Conservation (phyloP, 2,113 vertebrate genomes). For the Micromys minutus region DNA sequence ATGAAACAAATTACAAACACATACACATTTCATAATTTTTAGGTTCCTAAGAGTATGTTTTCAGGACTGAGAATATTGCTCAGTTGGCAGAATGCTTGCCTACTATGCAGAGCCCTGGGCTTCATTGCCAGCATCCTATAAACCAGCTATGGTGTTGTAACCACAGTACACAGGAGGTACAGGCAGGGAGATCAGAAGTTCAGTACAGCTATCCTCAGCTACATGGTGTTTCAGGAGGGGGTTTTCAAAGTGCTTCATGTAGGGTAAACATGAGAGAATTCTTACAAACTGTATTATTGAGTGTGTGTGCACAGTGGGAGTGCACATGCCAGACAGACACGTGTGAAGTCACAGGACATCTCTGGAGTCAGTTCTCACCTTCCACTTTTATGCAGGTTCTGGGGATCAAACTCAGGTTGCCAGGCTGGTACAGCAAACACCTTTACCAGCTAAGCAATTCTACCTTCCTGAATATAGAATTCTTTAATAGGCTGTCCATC, state of each 20-base stretch:
- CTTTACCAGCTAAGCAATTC: background rate
- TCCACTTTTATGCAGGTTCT: background rate
- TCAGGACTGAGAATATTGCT: background rate
- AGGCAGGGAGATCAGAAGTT: background rate
- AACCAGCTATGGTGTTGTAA: background rate
- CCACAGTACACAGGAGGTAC: background rate
- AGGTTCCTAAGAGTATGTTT: background rate
- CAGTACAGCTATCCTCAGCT: background rate
- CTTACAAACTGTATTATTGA: background rate
- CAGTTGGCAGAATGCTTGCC: background rate
- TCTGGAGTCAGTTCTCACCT: background rate
- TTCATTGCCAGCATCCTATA: background rate
- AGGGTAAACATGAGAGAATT: background rate
- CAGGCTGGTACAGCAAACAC: background rate
- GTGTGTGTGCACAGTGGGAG: background rate
- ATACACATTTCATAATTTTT: background rate
- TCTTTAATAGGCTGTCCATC: background rate
- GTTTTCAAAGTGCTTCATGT: background rate
- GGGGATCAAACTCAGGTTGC: background rate
- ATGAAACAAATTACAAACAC: background rate
- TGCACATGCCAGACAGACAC: background rate
- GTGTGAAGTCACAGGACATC: background rate
- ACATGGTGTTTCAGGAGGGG: background rate
- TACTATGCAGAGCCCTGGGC: background rate
- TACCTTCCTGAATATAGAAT: background rate